phyloP scores from a whole-genome alignment of 2,113 vertebrate genomes.

The Pangasianodon hypophthalmus region DNA sequence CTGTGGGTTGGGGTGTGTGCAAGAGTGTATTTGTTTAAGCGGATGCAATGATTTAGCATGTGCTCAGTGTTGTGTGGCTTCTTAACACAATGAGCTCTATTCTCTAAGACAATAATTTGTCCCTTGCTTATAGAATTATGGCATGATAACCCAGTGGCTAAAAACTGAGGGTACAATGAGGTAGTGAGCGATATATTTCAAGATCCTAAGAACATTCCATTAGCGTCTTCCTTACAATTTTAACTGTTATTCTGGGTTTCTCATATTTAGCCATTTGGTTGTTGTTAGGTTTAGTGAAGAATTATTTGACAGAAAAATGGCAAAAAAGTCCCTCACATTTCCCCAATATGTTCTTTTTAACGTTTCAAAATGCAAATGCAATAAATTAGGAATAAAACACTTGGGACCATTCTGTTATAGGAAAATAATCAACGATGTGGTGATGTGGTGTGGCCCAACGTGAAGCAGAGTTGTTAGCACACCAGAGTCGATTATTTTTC shows the following conservation, averaged over 20 bases:
- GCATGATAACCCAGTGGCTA: not conserved
- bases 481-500: not conserved
- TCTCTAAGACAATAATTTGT: not conserved
- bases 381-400: not conserved
- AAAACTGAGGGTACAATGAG: not conserved
- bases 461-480: not conserved
- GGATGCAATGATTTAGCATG: not conserved
- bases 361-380: not conserved
- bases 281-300: not conserved
- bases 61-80: not conserved
- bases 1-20: not conserved
- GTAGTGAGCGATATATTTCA: not conserved
- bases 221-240: not conserved
- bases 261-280: not conserved
- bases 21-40: slow-evolving; percentile 4
- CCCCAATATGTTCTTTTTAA: not conserved
- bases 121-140: not conserved
- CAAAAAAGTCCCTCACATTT: not conserved
- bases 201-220: not conserved
- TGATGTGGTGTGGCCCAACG: not conserved
- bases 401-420: not conserved
- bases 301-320: not conserved
- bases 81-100: not conserved
- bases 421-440: not conserved
- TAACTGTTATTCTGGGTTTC: not conserved